Evolutionary conservation across 1,140 invertebrate species (phyloP), one percentile per base, ranked within the genome.

Genomic region (Chlorops oryzae): DNA sequence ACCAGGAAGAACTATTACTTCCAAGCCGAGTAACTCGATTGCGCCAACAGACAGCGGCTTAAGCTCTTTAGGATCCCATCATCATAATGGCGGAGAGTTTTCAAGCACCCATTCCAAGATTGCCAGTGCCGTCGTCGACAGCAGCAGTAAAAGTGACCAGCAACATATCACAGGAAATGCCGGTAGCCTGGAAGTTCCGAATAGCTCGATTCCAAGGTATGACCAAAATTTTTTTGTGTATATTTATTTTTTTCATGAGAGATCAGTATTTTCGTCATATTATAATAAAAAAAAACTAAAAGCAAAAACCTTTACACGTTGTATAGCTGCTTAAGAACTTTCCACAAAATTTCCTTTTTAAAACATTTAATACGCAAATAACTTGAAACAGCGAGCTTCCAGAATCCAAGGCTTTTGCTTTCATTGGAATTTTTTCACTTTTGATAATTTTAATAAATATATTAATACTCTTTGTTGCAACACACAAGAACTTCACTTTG

Each of bases 151-250:
- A 17, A 34, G 21, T 48, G 4, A 61, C 50, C 48, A 60, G 34
- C 51, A 59, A 62, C 4, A 53, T 56, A 45, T 15, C 41, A 22
- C 35, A 32, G 35, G 37, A 39, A 58, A 41, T 45, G 46, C 66
- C 13, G 57, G 54, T 10, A 57, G 52, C 44, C 63, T 70, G 48
- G 67, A 67, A 35, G 58, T 70, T 13, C 62, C 67, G 9, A 68
- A 55, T 41, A 70, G 57, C 44, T 53, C 54, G 38, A 68, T 70
- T 44, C 54, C 64, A 4, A 70, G 67, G 67, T 70, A 58, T 51
- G 27, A 28, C 2, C 7, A 22, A 13, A 20, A 20, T 7, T 39
- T 10, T 39, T 7, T 39, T 10, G 7, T 20, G 7, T 10, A 39
- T 10, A 10, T 15, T 15, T 32, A 32, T 32, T n/a, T n/a, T n/a